Base-by-base conservation (phyloP, 2,113 vertebrate genomes). In the Carassius gibelio region DNA sequence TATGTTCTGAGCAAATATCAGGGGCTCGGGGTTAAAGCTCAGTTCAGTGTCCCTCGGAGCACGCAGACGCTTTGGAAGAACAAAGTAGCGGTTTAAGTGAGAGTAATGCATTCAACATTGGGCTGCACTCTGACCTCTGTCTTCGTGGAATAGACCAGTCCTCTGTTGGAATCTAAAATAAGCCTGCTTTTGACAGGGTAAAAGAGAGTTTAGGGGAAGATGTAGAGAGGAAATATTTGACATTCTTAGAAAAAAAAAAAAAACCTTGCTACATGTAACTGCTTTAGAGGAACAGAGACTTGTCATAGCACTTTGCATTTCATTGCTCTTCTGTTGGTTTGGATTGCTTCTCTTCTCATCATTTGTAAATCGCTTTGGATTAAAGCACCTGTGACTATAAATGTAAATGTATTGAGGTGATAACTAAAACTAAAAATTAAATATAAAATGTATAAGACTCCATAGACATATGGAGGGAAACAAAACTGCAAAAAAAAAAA, bases 1-100 rank as follows among this genome's bases (percentile, higher is more conserved):
- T 85, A 68, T 50, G 30, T 76, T 23, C 64, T 86, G 64, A 38
- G 61, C 85, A 89, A 86, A 79, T 75, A 89, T 75, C 75, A 38
- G 61, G 14, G 62, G 50, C 78, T 75, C 62, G n/a, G 48, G 75
- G 61, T 71, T 69, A 79, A 85, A 79, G 62, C 84, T 69, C 45
- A 5, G 75, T 78, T 86, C 61, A 78, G 57, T 71, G n/a, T 85
- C 81, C 82, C 64, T 64, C 30, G n/a, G 48, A 77, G 55, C 74
- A 52, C 7, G 71, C 38, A 72, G 26, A 48, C 61, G 71, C 13
- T 76, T 79, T 38, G 57, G 66, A 85, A 71, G 66, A 75, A 61
- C 26, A 79, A 72, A 78, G 74, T 72, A 81, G 55, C 55, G 45
- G 84, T 64, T 64, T 80, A 72, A 87, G 64, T 74, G 82, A 59